Percentiles rank a stretch among this genome's conserved stretches.
Conservation (phyloP, 2,113 vertebrate species). For the Pelecanus crispus region DNA sequence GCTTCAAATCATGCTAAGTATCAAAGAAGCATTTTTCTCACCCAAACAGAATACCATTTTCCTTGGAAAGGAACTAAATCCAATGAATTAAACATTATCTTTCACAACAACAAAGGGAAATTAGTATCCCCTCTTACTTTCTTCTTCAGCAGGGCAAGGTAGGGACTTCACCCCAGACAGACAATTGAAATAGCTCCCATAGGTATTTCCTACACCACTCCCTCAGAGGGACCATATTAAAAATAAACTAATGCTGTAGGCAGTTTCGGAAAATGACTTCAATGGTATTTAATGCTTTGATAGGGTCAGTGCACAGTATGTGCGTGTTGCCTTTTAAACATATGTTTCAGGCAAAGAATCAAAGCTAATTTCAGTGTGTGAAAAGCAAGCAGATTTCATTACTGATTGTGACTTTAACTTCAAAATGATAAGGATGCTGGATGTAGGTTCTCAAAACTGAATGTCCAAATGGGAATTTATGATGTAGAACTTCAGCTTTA, state of each 20-base stretch:
- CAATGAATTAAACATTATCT: slow-evolving; percentile 67
- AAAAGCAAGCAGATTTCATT: slow-evolving; percentile 80
- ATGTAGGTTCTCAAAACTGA: slow-evolving; percentile 72
- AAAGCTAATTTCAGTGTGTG: slow-evolving; percentile 78
- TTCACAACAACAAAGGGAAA: slow-evolving; percentile 58
- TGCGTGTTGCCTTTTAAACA: slow-evolving; percentile 71
- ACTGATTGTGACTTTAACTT: slow-evolving; percentile 75
- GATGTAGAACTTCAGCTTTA: slow-evolving; percentile 75
- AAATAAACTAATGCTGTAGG: slow-evolving; percentile 56
- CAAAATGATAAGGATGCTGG: slow-evolving; percentile 71
- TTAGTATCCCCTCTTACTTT: slow-evolving; percentile 51
- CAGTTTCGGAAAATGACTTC: slow-evolving; percentile 55
- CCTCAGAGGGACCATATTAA: slow-evolving; percentile 58
- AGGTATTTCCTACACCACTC: slow-evolving; percentile 39
- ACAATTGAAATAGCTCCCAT: slow-evolving; percentile 53
- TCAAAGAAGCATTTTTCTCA: slow-evolving; percentile 67
- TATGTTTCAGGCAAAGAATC: slow-evolving; percentile 74
- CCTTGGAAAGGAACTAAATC: slow-evolving; percentile 60
- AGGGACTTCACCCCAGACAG: slow-evolving; percentile 19
- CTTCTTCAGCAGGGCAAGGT: slow-evolving; percentile 32
- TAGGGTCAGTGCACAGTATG: slow-evolving; percentile 62
- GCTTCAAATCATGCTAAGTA: slow-evolving; percentile 59
- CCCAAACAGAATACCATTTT: slow-evolving; percentile 64
- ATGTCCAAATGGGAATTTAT: slow-evolving; percentile 74
- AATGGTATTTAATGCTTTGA: slow-evolving; percentile 61